Conservation (phyloP, 2,888 invertebrate genomes). For the Acrobasis repandana region DNA sequence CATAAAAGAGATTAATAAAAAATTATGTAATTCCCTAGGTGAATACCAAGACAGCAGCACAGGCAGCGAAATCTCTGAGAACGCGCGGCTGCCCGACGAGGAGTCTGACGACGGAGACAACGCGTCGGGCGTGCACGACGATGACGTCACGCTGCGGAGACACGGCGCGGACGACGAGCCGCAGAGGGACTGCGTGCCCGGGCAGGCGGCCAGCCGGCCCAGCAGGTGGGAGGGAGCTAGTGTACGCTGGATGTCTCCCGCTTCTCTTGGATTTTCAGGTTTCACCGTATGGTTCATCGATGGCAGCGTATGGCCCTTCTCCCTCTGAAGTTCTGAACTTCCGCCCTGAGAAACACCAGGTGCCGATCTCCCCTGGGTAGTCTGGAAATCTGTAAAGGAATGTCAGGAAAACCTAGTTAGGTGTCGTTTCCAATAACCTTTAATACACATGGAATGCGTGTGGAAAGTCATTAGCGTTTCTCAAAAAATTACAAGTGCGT, state of each 20-base stretch:
- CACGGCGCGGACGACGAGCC: conserved; percentile 49
- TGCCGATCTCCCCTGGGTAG: too few relatives aligned
- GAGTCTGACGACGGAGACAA: conserved; percentile 73
- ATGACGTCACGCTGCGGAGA: conserved; percentile 7
- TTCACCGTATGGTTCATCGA: too few relatives aligned
- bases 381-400: too few relatives aligned
- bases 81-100: conserved; percentile 62
- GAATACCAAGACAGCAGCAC: conserved; percentile 81
- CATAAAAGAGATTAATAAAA: background rate
- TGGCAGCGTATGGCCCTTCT: too few relatives aligned
- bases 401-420: too few relatives aligned
- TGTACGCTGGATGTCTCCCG: background rate
- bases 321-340: too few relatives aligned
- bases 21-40: conserved; percentile 44
- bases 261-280: background rate
- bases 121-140: conserved; percentile 29
- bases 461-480: too few relatives aligned
- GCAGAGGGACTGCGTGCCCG: conserved; percentile 59
- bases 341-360: too few relatives aligned
- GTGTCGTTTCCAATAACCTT: too few relatives aligned
- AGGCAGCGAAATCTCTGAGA: conserved; percentile 76
- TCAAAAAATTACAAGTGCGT: too few relatives aligned
- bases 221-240: conserved; percentile 58
- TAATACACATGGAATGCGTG: too few relatives aligned
- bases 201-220: conserved; percentile 62